Evolutionary conservation across 2,888 invertebrate species (phyloP).

Genomic region (Dicycla oo): DNA sequence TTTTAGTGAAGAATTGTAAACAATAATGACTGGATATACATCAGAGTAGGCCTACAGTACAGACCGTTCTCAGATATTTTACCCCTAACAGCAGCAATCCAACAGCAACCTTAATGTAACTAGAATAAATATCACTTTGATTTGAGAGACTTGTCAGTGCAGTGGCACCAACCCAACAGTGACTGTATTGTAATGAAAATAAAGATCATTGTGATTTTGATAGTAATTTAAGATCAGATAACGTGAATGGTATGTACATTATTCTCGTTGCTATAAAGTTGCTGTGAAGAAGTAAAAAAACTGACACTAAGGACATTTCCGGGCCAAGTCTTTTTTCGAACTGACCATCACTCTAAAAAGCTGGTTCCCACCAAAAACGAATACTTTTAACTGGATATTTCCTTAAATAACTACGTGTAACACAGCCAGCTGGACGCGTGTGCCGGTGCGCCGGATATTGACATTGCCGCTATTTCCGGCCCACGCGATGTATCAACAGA

Average conservation of each 20-base stretch:
- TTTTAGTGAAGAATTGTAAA: neutral
- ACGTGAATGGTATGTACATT: neutral
- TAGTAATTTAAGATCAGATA: too few species aligned
- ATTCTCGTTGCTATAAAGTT: neutral
- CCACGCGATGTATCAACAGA: conserved; percentile 72
- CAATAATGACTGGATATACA: neutral
- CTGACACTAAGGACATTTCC: neutral
- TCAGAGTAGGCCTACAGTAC: too few species aligned
- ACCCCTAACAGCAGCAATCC: too few species aligned
- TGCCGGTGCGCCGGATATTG: conserved; percentile 79
- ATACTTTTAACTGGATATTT: conserved; percentile 36
- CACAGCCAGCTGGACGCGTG: conserved; percentile 48
- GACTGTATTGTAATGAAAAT: too few species aligned
- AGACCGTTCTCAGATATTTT: neutral
- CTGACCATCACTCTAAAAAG: neutral
- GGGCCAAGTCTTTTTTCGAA: neutral
- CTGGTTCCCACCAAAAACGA: neutral
- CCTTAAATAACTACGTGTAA: conserved; percentile 46
- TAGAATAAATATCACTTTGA: too few species aligned
- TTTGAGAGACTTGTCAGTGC: too few species aligned
- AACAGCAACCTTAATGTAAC: too few species aligned
- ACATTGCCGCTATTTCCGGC: conserved; percentile 82
- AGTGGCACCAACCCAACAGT: too few species aligned
- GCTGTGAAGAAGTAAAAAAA: neutral
- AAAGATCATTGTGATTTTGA: neutral